Evolutionary conservation across 2,888 invertebrate genomes (phyloP).

Genomic region (Hydroisotoma schaefferi): DNA sequence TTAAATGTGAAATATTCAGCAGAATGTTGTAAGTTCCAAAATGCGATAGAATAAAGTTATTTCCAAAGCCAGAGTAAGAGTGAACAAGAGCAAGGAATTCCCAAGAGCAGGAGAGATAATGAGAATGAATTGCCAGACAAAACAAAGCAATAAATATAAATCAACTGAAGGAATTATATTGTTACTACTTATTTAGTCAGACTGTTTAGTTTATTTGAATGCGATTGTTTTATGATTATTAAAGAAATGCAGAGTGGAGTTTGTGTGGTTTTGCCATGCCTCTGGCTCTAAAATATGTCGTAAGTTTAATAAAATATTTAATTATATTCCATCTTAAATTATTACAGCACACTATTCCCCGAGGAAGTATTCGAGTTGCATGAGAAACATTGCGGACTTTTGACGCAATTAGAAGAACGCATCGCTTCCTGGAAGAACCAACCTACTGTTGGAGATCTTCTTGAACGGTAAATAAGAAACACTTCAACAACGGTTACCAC

Average conservation of each 20-base stretch:
- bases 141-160: not conserved
- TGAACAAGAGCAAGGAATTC: slow-evolving; percentile 53
- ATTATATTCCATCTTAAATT: slow-evolving; percentile 2
- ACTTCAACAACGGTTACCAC: too few relatives aligned
- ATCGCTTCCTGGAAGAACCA: slow-evolving; percentile 52
- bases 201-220: too few relatives aligned
- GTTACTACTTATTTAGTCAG: too few relatives aligned
- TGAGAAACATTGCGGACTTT: slow-evolving; percentile 53
- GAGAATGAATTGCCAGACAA: not conserved
- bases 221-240: too few relatives aligned
- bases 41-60: slow-evolving; percentile 54
- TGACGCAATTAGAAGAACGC: slow-evolving; percentile 53
- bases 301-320: slow-evolving; percentile 3
- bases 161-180: not conserved
- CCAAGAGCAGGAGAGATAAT: slow-evolving; percentile 49
- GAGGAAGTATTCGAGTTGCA: slow-evolving; percentile 53
- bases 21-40: not conserved
- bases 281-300: not conserved
- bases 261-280: too few relatives aligned
- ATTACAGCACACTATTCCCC: slow-evolving; percentile 52
- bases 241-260: too few relatives aligned
- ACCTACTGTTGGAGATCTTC: slow-evolving; percentile 52
- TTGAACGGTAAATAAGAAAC: slow-evolving; percentile 47
- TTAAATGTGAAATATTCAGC: too few relatives aligned
- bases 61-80: slow-evolving; percentile 54